phyloP scores from a whole-genome alignment of 2,113 vertebrate genomes.

The Asarcornis scutulata region DNA sequence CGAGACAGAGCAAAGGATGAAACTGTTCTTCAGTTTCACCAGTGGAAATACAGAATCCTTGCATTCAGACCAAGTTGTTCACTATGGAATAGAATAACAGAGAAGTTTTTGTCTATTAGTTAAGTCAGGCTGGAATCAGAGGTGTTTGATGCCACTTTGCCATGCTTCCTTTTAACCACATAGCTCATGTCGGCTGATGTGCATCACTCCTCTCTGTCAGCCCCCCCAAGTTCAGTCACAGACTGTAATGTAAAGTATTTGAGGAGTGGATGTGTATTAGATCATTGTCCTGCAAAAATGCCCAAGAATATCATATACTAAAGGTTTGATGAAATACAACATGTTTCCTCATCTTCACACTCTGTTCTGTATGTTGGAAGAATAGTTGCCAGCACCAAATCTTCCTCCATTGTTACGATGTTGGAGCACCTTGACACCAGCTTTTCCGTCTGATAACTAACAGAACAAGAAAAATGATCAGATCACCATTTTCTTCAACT shows the following conservation, averaged over 20 bases:
- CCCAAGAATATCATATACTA: background rate
- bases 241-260: background rate
- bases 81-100: background rate
- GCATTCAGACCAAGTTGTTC: background rate
- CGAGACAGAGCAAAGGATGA: background rate
- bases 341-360: background rate
- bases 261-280: background rate
- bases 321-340: background rate
- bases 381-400: background rate
- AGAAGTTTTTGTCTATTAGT: background rate
- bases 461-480: background rate
- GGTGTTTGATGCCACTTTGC: background rate
- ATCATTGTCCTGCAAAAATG: background rate
- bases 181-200: rapidly evolving
- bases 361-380: background rate
- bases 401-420: rapidly evolving
- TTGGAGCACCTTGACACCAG: background rate
- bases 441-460: background rate
- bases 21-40: background rate
- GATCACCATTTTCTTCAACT: background rate
- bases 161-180: background rate
- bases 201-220: background rate
- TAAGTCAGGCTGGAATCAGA: background rate
- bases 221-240: background rate
- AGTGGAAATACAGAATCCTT: background rate